Percentiles rank a stretch among this genome's conserved stretches.
Evolutionary conservation across 2,888 invertebrate species (phyloP).

Genomic region (Eupithecia insigniata): DNA sequence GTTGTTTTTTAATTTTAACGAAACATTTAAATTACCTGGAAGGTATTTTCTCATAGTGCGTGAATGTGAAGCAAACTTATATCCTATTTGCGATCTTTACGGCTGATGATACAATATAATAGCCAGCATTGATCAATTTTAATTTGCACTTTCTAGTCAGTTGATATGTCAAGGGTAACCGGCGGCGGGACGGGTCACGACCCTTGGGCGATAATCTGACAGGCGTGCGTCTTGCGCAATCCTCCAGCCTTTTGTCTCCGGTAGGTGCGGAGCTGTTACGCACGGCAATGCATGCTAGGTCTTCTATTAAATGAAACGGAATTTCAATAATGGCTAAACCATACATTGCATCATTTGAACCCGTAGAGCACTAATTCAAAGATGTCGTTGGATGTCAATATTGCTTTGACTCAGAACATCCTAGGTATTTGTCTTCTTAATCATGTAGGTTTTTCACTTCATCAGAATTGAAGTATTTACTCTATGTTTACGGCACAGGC

Average conservation of each 20-base stretch:
- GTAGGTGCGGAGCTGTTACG: constrained; percentile 24
- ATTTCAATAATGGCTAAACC: background rate
- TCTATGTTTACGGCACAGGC: background rate
- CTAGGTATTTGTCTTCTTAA: background rate
- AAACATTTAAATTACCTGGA: no score
- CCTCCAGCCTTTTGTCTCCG: constrained; percentile 38
- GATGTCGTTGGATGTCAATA: background rate
- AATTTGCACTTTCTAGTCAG: constrained; percentile 70
- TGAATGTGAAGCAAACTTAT: background rate
- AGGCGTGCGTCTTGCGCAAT: constrained; percentile 55
- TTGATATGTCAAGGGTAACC: constrained; percentile 79
- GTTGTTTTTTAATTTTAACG: no score
- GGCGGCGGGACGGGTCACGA: constrained; percentile 61
- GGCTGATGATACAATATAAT: constrained; percentile 3
- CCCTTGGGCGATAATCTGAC: constrained; percentile 54
- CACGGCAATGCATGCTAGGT: constrained; percentile 6
- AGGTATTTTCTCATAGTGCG: no score
- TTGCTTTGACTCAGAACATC: background rate
- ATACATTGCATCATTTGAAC: background rate
- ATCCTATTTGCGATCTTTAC: background rate
- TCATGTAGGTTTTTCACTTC: background rate
- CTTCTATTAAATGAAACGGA: constrained; percentile 3
- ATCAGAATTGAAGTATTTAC: background rate
- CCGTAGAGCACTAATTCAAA: background rate
- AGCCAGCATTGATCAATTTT: constrained; percentile 13